Conservation (phyloP, 2,888 invertebrate genomes). For the Itoplectis maculator region DNA sequence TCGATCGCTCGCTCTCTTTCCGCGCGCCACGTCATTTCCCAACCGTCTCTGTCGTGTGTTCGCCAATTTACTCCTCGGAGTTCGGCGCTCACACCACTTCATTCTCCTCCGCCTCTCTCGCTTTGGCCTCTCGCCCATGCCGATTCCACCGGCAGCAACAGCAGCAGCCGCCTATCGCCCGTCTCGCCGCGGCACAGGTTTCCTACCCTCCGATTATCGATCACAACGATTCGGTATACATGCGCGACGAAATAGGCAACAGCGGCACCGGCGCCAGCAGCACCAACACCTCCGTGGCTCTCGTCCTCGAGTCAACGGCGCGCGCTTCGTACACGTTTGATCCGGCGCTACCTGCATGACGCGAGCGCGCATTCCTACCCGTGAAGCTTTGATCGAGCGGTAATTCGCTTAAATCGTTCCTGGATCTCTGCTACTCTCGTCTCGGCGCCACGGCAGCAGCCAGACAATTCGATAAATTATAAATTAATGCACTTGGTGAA, state of each 20-base stretch:
- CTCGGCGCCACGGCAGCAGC: slow-evolving; percentile 20
- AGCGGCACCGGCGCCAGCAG: slow-evolving; percentile 12
- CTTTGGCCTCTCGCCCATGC: slow-evolving; percentile 42
- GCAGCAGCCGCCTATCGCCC: too few species aligned
- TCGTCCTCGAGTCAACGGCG: slow-evolving; percentile 23
- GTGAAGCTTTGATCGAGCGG: slow-evolving; percentile 78
- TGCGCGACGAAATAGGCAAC: slow-evolving; percentile 36
- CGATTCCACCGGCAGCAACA: slow-evolving; percentile 58
- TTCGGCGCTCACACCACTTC: slow-evolving; percentile 42
- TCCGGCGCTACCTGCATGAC: slow-evolving; percentile 69
- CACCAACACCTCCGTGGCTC: slow-evolving; percentile 28
- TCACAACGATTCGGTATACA: slow-evolving; percentile 59
- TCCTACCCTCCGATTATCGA: slow-evolving; percentile 57
- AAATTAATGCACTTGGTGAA: slow-evolving; percentile 33
- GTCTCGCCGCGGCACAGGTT: slow-evolving; percentile 56
- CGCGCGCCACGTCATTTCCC: slow-evolving; percentile 33
- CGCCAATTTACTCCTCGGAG: slow-evolving; percentile 37
- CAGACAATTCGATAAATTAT: slow-evolving; percentile 50
- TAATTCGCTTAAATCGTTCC: slow-evolving; percentile 79
- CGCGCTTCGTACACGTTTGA: slow-evolving; percentile 54
- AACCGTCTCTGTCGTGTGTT: slow-evolving; percentile 35
- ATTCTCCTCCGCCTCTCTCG: slow-evolving; percentile 55
- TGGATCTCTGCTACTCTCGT: slow-evolving; percentile 48
- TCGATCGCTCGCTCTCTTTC: background rate
- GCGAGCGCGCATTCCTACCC: slow-evolving; percentile 74